Percentiles rank a stretch among this genome's conserved stretches.
phyloP scores from a whole-genome alignment of 2,797 vertebrate species.

The Hypotaenidia okinawae region DNA sequence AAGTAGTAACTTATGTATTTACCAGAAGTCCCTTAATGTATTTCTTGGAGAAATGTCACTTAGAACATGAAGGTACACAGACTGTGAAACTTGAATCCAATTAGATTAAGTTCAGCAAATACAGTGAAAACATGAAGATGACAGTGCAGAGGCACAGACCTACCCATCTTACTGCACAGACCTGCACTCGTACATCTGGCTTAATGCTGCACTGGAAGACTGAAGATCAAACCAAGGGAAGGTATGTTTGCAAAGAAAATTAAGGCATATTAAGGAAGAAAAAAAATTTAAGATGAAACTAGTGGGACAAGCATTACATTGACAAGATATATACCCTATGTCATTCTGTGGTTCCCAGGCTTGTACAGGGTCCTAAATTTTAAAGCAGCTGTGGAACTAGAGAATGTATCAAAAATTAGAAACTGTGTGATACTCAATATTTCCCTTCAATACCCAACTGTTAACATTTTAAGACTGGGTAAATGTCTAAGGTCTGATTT shows the following conservation, averaged over 20 bases:
- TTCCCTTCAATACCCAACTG: neutral
- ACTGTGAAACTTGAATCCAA: neutral
- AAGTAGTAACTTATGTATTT: neutral
- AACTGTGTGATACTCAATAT: neutral
- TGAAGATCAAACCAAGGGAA: neutral
- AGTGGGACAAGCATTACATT: fast-evolving
- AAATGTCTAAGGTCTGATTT: neutral
- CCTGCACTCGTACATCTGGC: neutral
- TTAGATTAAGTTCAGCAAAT: neutral
- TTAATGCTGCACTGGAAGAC: neutral
- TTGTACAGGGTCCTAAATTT: neutral
- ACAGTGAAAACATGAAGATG: neutral
- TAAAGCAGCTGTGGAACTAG: neutral
- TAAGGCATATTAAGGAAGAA: neutral
- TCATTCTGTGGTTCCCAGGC: neutral
- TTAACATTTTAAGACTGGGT: neutral
- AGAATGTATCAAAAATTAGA: neutral
- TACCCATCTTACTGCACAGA: neutral
- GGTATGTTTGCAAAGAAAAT: neutral
- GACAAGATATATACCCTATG: neutral
- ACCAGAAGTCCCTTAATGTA: neutral
- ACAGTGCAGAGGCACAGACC: neutral
- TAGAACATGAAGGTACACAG: neutral
- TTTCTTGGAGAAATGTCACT: neutral
- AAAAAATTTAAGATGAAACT: neutral